A percentile compares a stretch with the other conserved stretches of the same genome.
These are phyloP conservation scores for Rhamphomyia laevipes DNA, from an alignment of 2,888 invertebrate species.

Conservation along the genomic window DNA sequence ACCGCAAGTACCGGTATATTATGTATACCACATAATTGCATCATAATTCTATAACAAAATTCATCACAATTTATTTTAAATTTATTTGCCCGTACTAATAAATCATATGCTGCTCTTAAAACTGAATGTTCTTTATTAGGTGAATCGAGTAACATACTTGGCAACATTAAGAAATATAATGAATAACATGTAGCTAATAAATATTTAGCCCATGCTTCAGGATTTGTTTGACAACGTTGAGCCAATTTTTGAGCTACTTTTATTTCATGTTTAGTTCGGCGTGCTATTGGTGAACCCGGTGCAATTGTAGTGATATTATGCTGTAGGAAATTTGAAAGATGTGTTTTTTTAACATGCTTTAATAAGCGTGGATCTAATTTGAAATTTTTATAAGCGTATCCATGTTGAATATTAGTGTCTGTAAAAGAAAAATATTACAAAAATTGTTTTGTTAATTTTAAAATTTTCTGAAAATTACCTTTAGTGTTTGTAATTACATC, in stretches of 20 bases:
- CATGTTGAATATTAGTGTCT: too few species aligned
- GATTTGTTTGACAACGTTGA: conserved; percentile 48
- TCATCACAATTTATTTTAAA: conserved; percentile 83
- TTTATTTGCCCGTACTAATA: conserved; percentile 78
- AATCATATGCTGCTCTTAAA: conserved; percentile 69
- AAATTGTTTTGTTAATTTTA: too few species aligned
- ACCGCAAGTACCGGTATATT: conserved; percentile 91
- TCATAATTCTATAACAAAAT: conserved; percentile 95
- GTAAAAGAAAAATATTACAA: too few species aligned
- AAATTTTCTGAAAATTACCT: conserved; percentile 22
- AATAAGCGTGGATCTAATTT: conserved; percentile 50
- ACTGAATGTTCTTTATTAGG: conserved; percentile 64
- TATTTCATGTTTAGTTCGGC: conserved; percentile 91
- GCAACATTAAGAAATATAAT: conserved; percentile 91
- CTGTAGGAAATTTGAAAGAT: conserved; percentile 28
- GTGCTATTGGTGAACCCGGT: conserved; percentile 83
- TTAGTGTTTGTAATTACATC: conserved; percentile 44
- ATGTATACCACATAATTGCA: conserved; percentile 94
- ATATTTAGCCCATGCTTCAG: conserved; percentile 88
- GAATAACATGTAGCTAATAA: conserved; percentile 81
- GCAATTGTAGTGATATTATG: conserved; percentile 37
- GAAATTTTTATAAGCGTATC: conserved; percentile 30
- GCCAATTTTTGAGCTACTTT: conserved; percentile 71
- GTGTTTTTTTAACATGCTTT: conserved; percentile 28
- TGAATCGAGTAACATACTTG: conserved; percentile 64